Percentiles rank a stretch among this genome's conserved stretches.
These are phyloP conservation scores for Sus cebifrons DNA, from an alignment of 2,797 vertebrate species.

Conservation along the genomic window DNA sequence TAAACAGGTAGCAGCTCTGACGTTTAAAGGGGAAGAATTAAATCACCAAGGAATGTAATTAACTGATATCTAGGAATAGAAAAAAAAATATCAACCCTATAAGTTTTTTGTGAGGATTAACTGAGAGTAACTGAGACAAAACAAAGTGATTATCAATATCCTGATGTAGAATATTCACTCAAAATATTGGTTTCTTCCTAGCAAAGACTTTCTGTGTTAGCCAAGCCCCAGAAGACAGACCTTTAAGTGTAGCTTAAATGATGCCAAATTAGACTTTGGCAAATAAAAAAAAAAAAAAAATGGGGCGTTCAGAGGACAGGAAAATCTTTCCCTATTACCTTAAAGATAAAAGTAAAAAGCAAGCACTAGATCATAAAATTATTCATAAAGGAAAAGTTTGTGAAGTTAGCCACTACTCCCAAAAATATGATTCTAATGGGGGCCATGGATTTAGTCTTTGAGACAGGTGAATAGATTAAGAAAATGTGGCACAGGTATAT, in stretches of 20 bases:
- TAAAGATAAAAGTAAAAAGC: background rate
- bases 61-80: background rate
- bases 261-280: background rate
- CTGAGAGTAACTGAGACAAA: background rate
- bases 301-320: background rate
- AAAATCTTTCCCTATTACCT: background rate
- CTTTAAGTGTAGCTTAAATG: background rate
- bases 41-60: background rate
- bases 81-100: background rate
- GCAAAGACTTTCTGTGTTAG: background rate
- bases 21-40: background rate
- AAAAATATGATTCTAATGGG: background rate
- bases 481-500: too few species aligned
- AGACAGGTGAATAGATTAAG: background rate
- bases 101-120: background rate
- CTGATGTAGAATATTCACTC: background rate
- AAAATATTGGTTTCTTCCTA: background rate
- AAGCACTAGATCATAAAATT: background rate
- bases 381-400: background rate
- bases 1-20: background rate
- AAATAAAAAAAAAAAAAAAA: accelerated
- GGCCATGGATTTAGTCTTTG: background rate
- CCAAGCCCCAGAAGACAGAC: background rate
- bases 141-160: background rate
- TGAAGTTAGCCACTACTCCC: background rate